phyloP scores from a whole-genome alignment of 2,888 invertebrate genomes.

The Latheticus oryzae region DNA sequence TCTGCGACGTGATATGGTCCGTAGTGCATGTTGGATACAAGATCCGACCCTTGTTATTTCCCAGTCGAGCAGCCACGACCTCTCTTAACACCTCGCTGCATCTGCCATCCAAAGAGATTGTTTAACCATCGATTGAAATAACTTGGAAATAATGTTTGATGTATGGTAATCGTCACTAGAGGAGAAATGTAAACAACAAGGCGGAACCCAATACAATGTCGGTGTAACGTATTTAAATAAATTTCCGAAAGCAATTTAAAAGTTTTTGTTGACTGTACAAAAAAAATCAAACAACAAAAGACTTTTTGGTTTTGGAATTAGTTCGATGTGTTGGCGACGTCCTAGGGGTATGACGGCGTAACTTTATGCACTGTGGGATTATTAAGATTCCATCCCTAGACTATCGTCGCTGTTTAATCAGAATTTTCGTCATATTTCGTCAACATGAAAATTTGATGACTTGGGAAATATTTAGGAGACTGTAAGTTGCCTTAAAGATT shows the following conservation, averaged over 20 bases:
- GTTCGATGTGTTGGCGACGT: slow-evolving; percentile 9
- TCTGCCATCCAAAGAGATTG: slow-evolving; percentile 49
- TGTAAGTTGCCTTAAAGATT: neutral
- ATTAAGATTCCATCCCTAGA: slow-evolving; percentile 28
- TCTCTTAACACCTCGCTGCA: slow-evolving; percentile 52
- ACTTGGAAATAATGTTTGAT: too few species aligned
- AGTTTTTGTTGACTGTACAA: slow-evolving; percentile 38
- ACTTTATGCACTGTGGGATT: slow-evolving; percentile 35
- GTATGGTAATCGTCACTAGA: slow-evolving; percentile 22
- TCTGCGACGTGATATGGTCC: slow-evolving; percentile 27
- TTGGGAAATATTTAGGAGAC: slow-evolving; percentile 8
- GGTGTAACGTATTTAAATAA: slow-evolving; percentile 35
- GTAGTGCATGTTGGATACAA: slow-evolving; percentile 26
- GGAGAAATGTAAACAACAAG: slow-evolving; percentile 5
- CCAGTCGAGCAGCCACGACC: slow-evolving; percentile 45
- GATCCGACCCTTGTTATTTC: slow-evolving; percentile 47
- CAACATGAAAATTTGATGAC: slow-evolving; percentile 4
- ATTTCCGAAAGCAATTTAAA: slow-evolving; percentile 42
- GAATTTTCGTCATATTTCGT: slow-evolving; percentile 35
- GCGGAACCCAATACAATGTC: neutral
- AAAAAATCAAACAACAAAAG: slow-evolving; percentile 27
- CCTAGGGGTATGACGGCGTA: slow-evolving; percentile 5
- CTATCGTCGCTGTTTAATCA: slow-evolving; percentile 18
- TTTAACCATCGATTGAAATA: slow-evolving; percentile 54
- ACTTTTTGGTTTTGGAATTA: slow-evolving; percentile 1